Evolutionary conservation across 1,140 invertebrate genomes (phyloP).

Genomic region (Ceratina australensis): DNA sequence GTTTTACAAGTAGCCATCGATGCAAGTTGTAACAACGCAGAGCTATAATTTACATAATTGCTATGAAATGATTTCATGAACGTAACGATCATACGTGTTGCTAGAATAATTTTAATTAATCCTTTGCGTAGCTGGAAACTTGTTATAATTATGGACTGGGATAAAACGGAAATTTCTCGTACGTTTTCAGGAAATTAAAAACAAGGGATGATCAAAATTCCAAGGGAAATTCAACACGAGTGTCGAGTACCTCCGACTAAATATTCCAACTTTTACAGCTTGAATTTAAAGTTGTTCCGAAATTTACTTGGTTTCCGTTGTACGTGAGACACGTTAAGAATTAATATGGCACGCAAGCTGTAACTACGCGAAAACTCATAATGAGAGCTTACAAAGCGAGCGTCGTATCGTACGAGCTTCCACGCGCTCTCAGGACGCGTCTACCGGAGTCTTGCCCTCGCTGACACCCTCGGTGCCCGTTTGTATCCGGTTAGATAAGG

Average conservation of each 20-base stretch:
- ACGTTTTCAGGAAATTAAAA: background rate
- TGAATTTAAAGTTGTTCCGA: too few relatives aligned
- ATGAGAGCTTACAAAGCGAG: slow-evolving; percentile 18
- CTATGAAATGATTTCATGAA: background rate
- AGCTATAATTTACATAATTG: background rate
- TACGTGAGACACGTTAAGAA: background rate
- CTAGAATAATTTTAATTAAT: background rate
- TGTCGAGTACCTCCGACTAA: too few relatives aligned
- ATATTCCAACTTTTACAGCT: too few relatives aligned
- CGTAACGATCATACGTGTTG: background rate
- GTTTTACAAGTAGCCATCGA: background rate
- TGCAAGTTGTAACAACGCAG: background rate
- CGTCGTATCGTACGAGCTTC: background rate
- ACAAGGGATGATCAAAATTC: too few relatives aligned
- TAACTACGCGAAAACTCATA: slow-evolving; percentile 1
- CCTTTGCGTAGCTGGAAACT: too few relatives aligned
- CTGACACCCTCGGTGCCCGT: slow-evolving; percentile 1
- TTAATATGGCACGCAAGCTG: background rate
- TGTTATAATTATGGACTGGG: too few relatives aligned
- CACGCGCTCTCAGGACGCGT: slow-evolving; percentile 6
- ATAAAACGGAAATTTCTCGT: too few relatives aligned
- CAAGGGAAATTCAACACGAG: too few relatives aligned
- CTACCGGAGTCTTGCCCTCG: background rate
- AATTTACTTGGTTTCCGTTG: background rate
- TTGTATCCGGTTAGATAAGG: slow-evolving; percentile 33